Percentiles rank a stretch among this genome's conserved stretches.
Conservation (phyloP, 2,113 vertebrate species). For the Pomatostomus ruficeps region DNA sequence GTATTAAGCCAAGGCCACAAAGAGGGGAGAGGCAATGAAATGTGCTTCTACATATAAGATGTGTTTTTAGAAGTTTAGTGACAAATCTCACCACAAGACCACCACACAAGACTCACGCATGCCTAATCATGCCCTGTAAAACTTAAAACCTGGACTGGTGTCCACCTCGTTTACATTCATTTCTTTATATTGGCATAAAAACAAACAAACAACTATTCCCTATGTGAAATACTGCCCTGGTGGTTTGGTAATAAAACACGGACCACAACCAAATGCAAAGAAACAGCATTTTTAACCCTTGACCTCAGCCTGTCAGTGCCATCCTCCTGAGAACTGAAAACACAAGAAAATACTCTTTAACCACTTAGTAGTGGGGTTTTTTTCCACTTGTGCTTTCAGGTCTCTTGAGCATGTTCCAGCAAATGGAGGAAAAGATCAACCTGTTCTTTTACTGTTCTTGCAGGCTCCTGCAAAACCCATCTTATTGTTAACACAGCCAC, state of each 20-base stretch:
- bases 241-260: not conserved
- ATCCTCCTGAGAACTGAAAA: not conserved
- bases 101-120: not conserved
- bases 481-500: not conserved
- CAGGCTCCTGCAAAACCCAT: not conserved
- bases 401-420: not conserved
- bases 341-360: not conserved
- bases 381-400: not conserved
- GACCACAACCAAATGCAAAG: not conserved
- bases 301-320: not conserved
- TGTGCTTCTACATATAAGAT: fast-evolving
- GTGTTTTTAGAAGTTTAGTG: not conserved
- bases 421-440: conserved; percentile 16
- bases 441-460: not conserved
- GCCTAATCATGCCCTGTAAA: not conserved
- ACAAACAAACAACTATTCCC: not conserved
- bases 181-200: not conserved
- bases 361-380: not conserved
- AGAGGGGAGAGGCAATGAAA: not conserved
- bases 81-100: not conserved
- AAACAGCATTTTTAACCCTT: not conserved
- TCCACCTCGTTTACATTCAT: not conserved
- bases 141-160: not conserved
- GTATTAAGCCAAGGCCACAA: not conserved
- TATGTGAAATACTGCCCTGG: not conserved